Base-by-base conservation (phyloP, 1,140 invertebrate genomes). In the Drosophila pallidifrons region DNA sequence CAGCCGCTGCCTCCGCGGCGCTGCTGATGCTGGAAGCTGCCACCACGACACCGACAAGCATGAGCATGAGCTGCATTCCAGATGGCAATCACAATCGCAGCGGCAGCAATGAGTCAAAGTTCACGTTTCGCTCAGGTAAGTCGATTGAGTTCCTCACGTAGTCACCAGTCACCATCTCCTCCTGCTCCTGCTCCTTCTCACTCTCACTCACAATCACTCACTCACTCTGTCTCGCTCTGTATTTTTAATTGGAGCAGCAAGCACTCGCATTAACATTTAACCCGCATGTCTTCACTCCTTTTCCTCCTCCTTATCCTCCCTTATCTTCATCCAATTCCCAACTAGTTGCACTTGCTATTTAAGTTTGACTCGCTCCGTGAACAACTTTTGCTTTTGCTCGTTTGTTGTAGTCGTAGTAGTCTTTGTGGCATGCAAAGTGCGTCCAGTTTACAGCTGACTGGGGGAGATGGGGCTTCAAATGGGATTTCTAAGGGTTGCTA, bases 51-150 rank as follows among this genome's bases (percentile, higher is more conserved):
- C 15, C 20, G 35, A 38, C 7, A 10, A 10, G 35, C 51, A 68
- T 25, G 59, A 49, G 61, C 13, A 38, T 7, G 75, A 76, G 68
- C 70, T 67, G 16, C 67, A 66, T 75, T 65, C 64, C 78, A 10
- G 90, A 90, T 79, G 91, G 85, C 60, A 92, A 91, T 91, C 85
- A 75, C 49, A 92, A 90, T 75, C 32, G 55, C 35, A 45, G 20
- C 4, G 11, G 46, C 16, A 55, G 16, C 30, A 75, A 81, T 65
- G 85, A 83, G 57, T 79, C 66, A 70, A 87, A 79, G 82, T 83
- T 82, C 66, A 69, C 41, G 25, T 51, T 79, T 58, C 68, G 51
- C 25, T 4, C 86, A 86, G 82, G 87, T 90, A 89, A 86, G 81
- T 79, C 67, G 35, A 65, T 58, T 58, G 41, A 57, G 55, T 60